Evolutionary conservation across 1,140 invertebrate species (phyloP).

Genomic region (Paracyclopina nana): DNA sequence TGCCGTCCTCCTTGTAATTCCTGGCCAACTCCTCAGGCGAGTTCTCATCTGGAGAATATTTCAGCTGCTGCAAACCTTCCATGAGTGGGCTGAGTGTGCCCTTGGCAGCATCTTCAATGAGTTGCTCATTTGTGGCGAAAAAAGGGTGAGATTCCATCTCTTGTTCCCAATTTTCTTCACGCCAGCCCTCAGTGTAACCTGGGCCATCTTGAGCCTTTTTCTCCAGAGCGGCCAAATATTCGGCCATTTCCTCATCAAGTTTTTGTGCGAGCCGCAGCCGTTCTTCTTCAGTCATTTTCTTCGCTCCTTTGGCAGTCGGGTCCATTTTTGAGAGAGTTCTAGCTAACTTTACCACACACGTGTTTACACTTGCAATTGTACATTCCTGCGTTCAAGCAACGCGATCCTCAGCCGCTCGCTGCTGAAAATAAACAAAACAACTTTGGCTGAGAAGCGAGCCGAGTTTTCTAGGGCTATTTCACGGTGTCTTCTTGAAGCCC

Average conservation of each 20-base stretch:
- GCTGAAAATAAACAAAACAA: no score
- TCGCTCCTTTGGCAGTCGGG: no score
- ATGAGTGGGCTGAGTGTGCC: constrained; percentile 9
- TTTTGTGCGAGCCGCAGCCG: not conserved
- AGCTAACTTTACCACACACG: no score
- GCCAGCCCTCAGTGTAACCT: constrained; percentile 9
- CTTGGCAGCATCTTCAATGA: constrained; percentile 12
- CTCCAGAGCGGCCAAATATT: not conserved
- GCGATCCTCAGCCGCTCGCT: no score
- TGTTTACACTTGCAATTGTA: no score
- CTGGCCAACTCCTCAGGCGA: constrained; percentile 36
- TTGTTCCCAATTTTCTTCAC: constrained; percentile 15
- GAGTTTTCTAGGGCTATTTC: no score
- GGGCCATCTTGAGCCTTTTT: no score
- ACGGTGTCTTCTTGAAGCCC: no score
- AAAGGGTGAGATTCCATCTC: constrained; percentile 17
- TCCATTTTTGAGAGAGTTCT: no score
- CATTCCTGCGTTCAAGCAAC: no score
- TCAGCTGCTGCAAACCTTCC: constrained; percentile 13
- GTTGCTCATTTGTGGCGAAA: not conserved
- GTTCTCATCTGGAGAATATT: constrained; percentile 16
- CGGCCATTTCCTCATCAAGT: not conserved
- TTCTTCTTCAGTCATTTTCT: not conserved
- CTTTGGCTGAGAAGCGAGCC: no score
- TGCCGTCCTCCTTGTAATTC: constrained; percentile 89